A percentile compares a stretch with the other conserved stretches of the same genome.
These are phyloP conservation scores for Hydrocynus forskahlii DNA, from an alignment of 2,797 vertebrate genomes.

Conservation along the genomic window DNA sequence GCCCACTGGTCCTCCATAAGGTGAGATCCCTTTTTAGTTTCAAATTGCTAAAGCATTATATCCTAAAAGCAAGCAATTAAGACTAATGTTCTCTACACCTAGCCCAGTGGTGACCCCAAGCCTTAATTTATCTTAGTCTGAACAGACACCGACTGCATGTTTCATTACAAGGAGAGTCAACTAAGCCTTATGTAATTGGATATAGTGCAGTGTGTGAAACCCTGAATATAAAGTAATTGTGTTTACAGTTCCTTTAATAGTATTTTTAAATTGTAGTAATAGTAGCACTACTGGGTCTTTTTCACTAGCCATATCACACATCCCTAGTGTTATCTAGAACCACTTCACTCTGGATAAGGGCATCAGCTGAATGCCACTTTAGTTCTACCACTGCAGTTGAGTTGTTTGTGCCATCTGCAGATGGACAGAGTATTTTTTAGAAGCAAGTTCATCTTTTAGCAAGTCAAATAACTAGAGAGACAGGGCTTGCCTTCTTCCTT, in stretches of 20 bases:
- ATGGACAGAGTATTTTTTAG: background rate
- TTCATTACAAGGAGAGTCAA: no score
- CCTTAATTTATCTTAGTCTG: background rate
- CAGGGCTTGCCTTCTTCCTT: background rate
- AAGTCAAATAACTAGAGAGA: background rate
- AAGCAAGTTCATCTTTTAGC: background rate
- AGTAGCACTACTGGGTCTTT: no score
- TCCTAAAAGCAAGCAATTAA: no score
- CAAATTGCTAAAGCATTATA: background rate
- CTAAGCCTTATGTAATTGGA: no score
- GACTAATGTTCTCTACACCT: background rate
- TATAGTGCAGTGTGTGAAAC: no score
- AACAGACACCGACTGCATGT: no score
- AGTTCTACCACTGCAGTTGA: background rate
- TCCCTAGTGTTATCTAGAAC: background rate
- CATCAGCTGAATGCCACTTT: no score
- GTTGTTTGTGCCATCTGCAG: background rate
- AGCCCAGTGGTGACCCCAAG: background rate
- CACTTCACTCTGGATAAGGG: no score
- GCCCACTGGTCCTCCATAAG: constrained; percentile 97
- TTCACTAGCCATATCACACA: no score
- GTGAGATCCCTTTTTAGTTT: constrained; percentile 69
- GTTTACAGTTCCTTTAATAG: no score
- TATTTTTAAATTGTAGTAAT: no score
- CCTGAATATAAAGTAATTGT: no score